Percentiles rank a stretch among this genome's conserved stretches.
These are phyloP conservation scores for Pelusios castaneus DNA, from an alignment of 2,113 vertebrate genomes.

Conservation along the genomic window DNA sequence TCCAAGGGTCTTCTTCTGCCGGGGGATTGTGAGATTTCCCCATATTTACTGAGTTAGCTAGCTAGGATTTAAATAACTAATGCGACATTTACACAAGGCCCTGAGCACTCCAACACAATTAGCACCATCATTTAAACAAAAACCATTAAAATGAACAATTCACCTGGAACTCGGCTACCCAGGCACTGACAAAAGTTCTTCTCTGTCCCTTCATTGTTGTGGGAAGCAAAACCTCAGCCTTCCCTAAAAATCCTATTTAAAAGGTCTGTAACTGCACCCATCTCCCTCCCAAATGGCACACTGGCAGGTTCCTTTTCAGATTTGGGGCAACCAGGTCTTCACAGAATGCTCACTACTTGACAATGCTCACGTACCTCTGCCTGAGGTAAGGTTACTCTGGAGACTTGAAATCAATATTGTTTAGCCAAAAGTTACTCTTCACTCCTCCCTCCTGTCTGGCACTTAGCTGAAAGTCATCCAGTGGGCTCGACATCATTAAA, in stretches of 20 bases:
- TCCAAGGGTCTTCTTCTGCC: too few species aligned
- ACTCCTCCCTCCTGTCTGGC: background rate
- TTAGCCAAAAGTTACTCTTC: background rate
- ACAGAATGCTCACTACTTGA: background rate
- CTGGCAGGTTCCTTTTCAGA: background rate
- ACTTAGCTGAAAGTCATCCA: background rate
- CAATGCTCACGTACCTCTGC: background rate
- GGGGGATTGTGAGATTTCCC: too few species aligned
- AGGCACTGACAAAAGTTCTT: background rate
- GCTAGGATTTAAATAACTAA: too few species aligned
- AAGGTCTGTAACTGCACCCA: background rate
- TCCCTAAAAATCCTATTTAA: background rate
- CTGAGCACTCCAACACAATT: too few species aligned
- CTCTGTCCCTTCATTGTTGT: background rate
- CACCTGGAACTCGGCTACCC: too few species aligned
- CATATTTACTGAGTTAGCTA: too few species aligned
- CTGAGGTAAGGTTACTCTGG: background rate
- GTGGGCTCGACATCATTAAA: too few species aligned
- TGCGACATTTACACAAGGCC: too few species aligned
- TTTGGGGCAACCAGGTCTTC: background rate
- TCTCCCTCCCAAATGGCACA: background rate
- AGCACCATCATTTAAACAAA: too few species aligned
- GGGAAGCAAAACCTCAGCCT: background rate
- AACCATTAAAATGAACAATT: too few species aligned
- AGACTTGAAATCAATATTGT: background rate